Evolutionary conservation across 2,113 vertebrate genomes (phyloP).

Genomic region (Axis porcinus): DNA sequence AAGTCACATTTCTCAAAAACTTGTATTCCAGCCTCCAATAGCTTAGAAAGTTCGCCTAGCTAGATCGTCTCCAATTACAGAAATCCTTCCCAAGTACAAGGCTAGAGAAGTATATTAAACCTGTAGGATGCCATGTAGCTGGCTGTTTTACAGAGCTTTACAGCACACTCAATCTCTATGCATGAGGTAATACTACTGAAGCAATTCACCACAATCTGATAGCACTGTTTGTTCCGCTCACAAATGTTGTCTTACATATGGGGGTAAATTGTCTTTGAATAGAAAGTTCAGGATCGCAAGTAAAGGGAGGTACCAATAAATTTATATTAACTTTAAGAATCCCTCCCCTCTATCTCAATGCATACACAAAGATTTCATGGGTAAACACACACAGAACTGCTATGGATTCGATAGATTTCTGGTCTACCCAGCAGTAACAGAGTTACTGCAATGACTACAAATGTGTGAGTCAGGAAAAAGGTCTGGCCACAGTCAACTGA

Average conservation of each 20-base stretch:
- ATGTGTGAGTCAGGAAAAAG: background rate
- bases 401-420: background rate
- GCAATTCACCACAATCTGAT: slow-evolving; percentile 30
- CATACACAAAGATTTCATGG: background rate
- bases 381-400: background rate
- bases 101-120: slow-evolving; percentile 62
- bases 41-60: slow-evolving; percentile 65
- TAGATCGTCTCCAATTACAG: slow-evolving; percentile 72
- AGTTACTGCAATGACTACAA: background rate
- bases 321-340: background rate
- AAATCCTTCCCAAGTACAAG: slow-evolving; percentile 66
- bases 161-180: background rate
- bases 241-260: background rate
- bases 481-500: background rate
- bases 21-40: slow-evolving; percentile 50
- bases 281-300: background rate
- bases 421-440: background rate
- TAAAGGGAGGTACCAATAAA: background rate
- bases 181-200: slow-evolving; percentile 44
- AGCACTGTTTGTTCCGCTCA: slow-evolving; percentile 43
- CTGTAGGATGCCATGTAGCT: slow-evolving; percentile 51
- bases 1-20: slow-evolving; percentile 56
- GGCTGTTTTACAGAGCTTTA: slow-evolving; percentile 51
- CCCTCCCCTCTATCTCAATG: background rate
- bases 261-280: background rate